Percentiles rank a stretch among this genome's conserved stretches.
Conservation (phyloP, 2,888 invertebrate genomes). For the Eupithecia subumbrata region DNA sequence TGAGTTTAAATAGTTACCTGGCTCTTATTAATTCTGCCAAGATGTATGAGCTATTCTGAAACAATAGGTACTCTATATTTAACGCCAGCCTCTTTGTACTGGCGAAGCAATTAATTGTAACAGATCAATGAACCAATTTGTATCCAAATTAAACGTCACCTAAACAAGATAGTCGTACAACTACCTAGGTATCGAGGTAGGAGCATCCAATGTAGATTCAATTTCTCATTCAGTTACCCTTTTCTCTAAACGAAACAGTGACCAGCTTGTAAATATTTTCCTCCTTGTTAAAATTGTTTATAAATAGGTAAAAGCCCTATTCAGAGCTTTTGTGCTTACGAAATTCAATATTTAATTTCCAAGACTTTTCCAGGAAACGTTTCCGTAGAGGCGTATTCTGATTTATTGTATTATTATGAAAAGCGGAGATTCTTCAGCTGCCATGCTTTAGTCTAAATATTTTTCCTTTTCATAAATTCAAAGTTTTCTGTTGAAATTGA, state of each 20-base stretch:
- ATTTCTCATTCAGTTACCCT: not conserved
- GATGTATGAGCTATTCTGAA: conserved; percentile 4
- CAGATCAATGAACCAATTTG: conserved; percentile 34
- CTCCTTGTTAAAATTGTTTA: not conserved
- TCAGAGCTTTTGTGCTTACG: conserved; percentile 6
- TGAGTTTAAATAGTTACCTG: not conserved
- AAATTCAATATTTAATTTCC: conserved; percentile 8
- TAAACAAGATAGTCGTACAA: not conserved
- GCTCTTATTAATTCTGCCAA: not conserved
- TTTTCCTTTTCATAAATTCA: conserved; percentile 3
- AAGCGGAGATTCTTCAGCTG: not conserved
- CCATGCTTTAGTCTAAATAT: not conserved
- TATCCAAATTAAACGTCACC: conserved; percentile 38
- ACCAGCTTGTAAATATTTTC: conserved; percentile 10
- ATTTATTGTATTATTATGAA: conserved; percentile 3
- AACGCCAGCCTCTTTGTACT: conserved; percentile 28
- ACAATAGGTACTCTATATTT: conserved; percentile 24
- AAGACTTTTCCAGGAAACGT: not conserved
- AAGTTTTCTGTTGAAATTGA: not conserved
- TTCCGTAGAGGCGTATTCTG: conserved; percentile 1
- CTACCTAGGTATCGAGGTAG: not conserved
- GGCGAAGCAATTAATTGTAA: conserved; percentile 33
- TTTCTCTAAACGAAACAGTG: not conserved
- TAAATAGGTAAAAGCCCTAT: conserved; percentile 7
- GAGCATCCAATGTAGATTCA: not conserved